Base-by-base conservation (phyloP, 2,113 vertebrate species). In the Phalacrocorax carbo region DNA sequence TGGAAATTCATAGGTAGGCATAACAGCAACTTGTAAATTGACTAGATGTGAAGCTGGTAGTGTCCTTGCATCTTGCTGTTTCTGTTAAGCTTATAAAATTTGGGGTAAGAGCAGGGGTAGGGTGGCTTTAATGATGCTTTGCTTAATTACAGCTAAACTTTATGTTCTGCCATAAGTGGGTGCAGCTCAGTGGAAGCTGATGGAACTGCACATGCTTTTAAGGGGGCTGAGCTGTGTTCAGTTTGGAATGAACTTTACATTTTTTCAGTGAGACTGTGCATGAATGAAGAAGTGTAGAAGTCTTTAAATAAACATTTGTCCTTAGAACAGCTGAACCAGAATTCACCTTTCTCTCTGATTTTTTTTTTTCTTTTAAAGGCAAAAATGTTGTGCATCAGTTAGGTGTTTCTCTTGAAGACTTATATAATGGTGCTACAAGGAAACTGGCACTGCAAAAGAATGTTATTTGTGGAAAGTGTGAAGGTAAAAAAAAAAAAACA, bases 361-460 rank as follows among this genome's bases (percentile, higher is more conserved):
- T 54, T 72, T 69, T 54, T 72, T 46, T 69, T 75, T 70, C 40
- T 49, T 91, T 34, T 29, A 44, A 92, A 99, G 99, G 99, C 46
- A 99, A 99, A 96, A 99, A 99, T 88, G 98, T 99, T 16, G 98
- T 99, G 26, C 99, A 99, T 93, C 99, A 99, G 91, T 97, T 99
- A 76, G 94, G 98, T 79, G 98, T 99, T n/a, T 98, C 99, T 58
- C 98, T 99, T 66, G 99, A 99, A 86, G 99, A 99, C 69, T 97
- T 99, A 19, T 99, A 99, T 97, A 99, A 98, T 57, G 99, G 99
- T 90, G 71, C 98, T 83, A 99, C 99, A 23, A 99, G 99, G 96
- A 99, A 99, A 94, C 97, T 99, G 72, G 99, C 98, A n/a, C 98
- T 99, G 83, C 99, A 99, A 94, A 99, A 99, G 97, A 99, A 99